Evolutionary conservation across 2,888 invertebrate genomes (phyloP).

Genomic region (Nycteola revayana): DNA sequence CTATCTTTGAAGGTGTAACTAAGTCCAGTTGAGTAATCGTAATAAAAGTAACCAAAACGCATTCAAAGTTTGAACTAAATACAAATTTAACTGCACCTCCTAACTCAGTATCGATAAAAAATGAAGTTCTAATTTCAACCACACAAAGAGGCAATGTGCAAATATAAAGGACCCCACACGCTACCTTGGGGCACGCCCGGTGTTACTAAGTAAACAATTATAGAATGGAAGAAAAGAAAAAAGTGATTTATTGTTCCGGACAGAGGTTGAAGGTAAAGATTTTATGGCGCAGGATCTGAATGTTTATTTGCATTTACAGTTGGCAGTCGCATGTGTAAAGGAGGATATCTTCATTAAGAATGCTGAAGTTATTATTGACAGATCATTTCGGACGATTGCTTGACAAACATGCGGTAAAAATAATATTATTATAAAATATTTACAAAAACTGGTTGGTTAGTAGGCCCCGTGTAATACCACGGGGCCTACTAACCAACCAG

Average conservation of each 20-base stretch:
- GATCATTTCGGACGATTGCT: too few species aligned
- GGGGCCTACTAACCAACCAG: too few species aligned
- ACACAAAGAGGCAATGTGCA: constrained; percentile 35
- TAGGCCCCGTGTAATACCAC: too few species aligned
- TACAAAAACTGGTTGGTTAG: too few species aligned
- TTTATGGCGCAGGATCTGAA: constrained; percentile 23
- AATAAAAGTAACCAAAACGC: too few species aligned
- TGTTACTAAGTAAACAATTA: constrained; percentile 53
- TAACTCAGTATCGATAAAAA: constrained; percentile 20
- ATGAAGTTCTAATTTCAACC: constrained; percentile 30
- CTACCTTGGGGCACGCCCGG: constrained; percentile 40
- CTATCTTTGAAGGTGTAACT: too few species aligned
- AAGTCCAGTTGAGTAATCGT: too few species aligned
- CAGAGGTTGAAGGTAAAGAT: constrained; percentile 47
- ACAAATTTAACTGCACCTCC: constrained; percentile 22
- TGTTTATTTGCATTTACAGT: constrained; percentile 28
- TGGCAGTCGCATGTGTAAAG: constrained; percentile 22
- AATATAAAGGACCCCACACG: constrained; percentile 40
- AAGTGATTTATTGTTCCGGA: constrained; percentile 54
- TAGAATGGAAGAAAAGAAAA: constrained; percentile 46
- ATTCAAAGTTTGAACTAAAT: constrained; percentile 16
- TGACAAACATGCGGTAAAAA: too few species aligned
- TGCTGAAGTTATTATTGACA: too few species aligned
- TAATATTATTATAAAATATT: too few species aligned
- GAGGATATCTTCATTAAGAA: too few species aligned